These are phyloP conservation scores for Ethmia dodecea DNA, from an alignment of 2,888 invertebrate genomes.

Conservation along the genomic window DNA sequence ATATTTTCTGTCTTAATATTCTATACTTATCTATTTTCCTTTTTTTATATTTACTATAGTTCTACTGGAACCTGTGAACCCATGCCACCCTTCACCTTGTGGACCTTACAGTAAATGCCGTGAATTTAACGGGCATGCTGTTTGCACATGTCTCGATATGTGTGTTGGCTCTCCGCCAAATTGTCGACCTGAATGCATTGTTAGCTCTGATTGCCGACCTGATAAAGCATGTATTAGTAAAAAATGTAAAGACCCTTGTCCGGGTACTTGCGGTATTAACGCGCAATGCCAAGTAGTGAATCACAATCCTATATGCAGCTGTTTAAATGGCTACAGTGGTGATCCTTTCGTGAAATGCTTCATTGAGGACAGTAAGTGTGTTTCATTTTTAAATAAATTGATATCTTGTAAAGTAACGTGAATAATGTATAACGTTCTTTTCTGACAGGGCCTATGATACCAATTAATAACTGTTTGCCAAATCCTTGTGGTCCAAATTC, in stretches of 20 bases:
- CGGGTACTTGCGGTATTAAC: slow-evolving; percentile 85
- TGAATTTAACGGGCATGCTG: slow-evolving; percentile 82
- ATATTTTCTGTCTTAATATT: slow-evolving; percentile 34
- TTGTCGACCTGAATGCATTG: slow-evolving; percentile 87
- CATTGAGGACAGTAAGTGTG: slow-evolving; percentile 79
- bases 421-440: too few relatives aligned
- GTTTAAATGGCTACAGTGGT: slow-evolving; percentile 81
- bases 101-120: slow-evolving; percentile 88
- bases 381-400: too few relatives aligned
- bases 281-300: slow-evolving; percentile 88
- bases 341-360: slow-evolving; percentile 87
- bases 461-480: slow-evolving; percentile 81
- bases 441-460: slow-evolving; percentile 58
- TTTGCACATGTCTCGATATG: slow-evolving; percentile 85
- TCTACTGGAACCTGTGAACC: slow-evolving; percentile 74
- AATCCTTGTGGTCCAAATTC: slow-evolving; percentile 88
- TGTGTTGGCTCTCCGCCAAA: slow-evolving; percentile 86
- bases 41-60: slow-evolving; percentile 49
- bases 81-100: slow-evolving; percentile 87
- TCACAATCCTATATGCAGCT: slow-evolving; percentile 89
- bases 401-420: too few relatives aligned
- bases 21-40: slow-evolving; percentile 33
- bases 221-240: slow-evolving; percentile 87
- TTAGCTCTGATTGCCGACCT: slow-evolving; percentile 86
- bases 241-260: slow-evolving; percentile 87